phyloP scores from a whole-genome alignment of 2,888 invertebrate genomes.

The Danaus chrysippus region DNA sequence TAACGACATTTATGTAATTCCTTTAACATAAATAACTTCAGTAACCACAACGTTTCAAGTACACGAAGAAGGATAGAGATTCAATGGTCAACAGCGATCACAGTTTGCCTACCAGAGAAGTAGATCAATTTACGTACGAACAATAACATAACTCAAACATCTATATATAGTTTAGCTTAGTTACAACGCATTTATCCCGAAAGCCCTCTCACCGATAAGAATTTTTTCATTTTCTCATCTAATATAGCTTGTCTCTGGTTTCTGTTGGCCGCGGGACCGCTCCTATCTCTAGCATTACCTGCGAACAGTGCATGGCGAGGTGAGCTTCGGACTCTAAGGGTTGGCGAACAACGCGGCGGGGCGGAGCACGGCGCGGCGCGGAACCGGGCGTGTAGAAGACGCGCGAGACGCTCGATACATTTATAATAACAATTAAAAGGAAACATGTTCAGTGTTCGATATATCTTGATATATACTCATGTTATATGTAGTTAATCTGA shows the following conservation, averaged over 20 bases:
- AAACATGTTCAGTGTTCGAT: neutral
- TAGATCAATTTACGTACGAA: slow-evolving; percentile 49
- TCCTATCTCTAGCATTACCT: slow-evolving; percentile 82
- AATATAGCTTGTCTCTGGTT: slow-evolving; percentile 92
- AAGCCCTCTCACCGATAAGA: slow-evolving; percentile 89
- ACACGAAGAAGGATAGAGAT: slow-evolving; percentile 36
- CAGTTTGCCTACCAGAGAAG: slow-evolving; percentile 65
- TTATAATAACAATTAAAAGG: slow-evolving; percentile 19
- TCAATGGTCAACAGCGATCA: slow-evolving; percentile 57
- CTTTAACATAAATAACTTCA: slow-evolving; percentile 27
- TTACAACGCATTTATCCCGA: slow-evolving; percentile 61
- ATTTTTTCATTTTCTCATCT: slow-evolving; percentile 96
- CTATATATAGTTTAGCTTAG: slow-evolving; percentile 61
- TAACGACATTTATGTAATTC: slow-evolving; percentile 28
- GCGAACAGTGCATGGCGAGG: slow-evolving; percentile 71
- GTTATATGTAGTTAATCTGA: slow-evolving; percentile 36
- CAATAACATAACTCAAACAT: slow-evolving; percentile 63
- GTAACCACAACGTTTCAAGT: slow-evolving; percentile 29
- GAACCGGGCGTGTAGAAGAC: slow-evolving; percentile 61
- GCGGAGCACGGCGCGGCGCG: slow-evolving; percentile 37
- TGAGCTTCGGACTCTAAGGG: slow-evolving; percentile 55
- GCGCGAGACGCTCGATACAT: slow-evolving; percentile 51
- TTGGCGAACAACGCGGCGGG: slow-evolving; percentile 55
- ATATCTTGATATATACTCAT: slow-evolving; percentile 10
- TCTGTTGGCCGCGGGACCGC: slow-evolving; percentile 81